Base-by-base conservation (phyloP, 1,140 invertebrate genomes). In the Achatina immaculata region DNA sequence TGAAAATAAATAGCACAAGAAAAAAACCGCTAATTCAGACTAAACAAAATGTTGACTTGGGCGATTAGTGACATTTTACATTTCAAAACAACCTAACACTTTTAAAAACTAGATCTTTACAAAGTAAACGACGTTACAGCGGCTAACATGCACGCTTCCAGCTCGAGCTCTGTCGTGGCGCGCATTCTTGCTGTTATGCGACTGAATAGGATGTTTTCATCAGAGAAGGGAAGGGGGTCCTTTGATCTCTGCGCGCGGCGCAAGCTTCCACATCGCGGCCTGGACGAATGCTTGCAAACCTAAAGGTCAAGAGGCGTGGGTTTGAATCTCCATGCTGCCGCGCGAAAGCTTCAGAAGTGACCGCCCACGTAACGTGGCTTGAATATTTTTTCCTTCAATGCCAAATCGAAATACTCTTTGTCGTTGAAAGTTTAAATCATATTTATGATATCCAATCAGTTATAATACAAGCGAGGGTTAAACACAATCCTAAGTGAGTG, bases 161-260 rank as follows among this genome's bases (percentile, higher is more conserved):
- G 48, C 71, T 82, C 66, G 58, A 68, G 77, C 48, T 66, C 68
- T 81, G 84, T 82, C 81, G 84, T 82, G 83, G 75, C 71, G 80
- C 83, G 78, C 85, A 87, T 85, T 86, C 83, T 82, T 85, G 82
- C 83, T 82, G 82, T 83, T 85, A 84, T 85, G 85, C 83, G 86
- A 83, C 82, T 84, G 83, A 83, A 85, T 85, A 85, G 83, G 83
- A 87, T 86, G 86, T 87, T 87, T 86, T 86, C 80, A 31, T 31
- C 42, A 62, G 71, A 38, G 68, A 38, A 43, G 68, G 31, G 83
- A 82, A 72, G 78, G 51, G 80, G 62, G 79, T 72, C 83, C 87
- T 87, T 88, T 88, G 86, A 87, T 86, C 83, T 87, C 45, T 71
- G 81, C 83, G 85, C 83, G 82, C 83, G 85, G 85, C 85, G 80